Evolutionary conservation across 1,140 invertebrate genomes (phyloP).

Genomic region (Bombus difficillimus): DNA sequence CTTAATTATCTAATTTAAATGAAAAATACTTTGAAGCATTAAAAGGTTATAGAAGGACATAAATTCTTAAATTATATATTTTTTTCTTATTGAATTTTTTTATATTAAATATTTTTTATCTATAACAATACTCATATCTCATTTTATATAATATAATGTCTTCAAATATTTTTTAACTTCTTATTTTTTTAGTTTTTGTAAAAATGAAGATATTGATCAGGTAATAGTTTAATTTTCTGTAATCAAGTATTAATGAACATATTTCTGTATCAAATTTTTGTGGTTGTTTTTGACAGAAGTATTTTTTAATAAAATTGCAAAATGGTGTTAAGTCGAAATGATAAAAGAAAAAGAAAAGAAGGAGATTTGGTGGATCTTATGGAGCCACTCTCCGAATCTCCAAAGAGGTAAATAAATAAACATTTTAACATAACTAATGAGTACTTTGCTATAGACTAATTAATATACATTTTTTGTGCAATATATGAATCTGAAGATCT

Average conservation of each 20-base stretch:
- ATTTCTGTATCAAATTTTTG: background rate
- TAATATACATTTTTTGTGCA: background rate
- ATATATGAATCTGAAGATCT: background rate
- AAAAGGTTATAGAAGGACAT: background rate
- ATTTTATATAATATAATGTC: background rate
- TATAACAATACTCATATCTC: background rate
- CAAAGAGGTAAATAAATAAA: slow-evolving; percentile 81
- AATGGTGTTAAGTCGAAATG: slow-evolving; percentile 81
- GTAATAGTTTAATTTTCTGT: background rate
- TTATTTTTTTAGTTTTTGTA: background rate
- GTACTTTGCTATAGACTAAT: background rate
- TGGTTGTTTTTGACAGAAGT: background rate
- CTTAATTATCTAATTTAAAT: slow-evolving; percentile 1
- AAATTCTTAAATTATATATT: background rate
- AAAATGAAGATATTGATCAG: slow-evolving; percentile 22
- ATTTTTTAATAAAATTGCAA: slow-evolving; percentile 53
- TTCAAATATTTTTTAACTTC: background rate
- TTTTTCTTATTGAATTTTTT: slow-evolving; percentile 9
- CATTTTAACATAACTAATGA: background rate
- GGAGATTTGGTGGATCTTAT: slow-evolving; percentile 81
- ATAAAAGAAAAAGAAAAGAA: slow-evolving; percentile 80
- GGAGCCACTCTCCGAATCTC: slow-evolving; percentile 80
- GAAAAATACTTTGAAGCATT: background rate
- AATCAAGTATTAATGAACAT: background rate
- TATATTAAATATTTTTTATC: slow-evolving; percentile 13